A percentile compares a stretch with the other conserved stretches of the same genome.
Conservation (phyloP, 1,140 invertebrate species). For the Drosophila pallidifrons region DNA sequence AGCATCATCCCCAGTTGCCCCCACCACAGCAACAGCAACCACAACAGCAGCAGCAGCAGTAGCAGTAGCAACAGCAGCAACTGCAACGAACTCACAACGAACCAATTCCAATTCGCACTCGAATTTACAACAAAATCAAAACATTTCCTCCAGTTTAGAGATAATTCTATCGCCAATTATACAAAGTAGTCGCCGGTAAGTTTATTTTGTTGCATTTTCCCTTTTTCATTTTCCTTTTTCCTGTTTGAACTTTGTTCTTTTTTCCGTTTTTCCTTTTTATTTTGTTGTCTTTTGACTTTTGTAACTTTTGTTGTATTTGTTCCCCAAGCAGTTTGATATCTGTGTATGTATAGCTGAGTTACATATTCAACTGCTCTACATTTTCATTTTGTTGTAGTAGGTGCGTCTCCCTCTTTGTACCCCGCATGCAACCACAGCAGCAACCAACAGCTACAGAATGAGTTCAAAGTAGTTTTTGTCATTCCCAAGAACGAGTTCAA, state of each 20-base stretch:
- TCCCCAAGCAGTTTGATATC: slow-evolving; percentile 12
- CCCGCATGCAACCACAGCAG: slow-evolving; percentile 55
- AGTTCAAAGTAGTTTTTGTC: slow-evolving; percentile 24
- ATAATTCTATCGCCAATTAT: slow-evolving; percentile 85
- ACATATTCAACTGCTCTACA: slow-evolving; percentile 11
- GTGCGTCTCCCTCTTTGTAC: slow-evolving; percentile 38
- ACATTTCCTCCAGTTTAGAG: slow-evolving; percentile 85
- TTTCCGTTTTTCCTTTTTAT: not conserved
- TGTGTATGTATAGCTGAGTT: slow-evolving; percentile 42
- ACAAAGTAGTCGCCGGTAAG: slow-evolving; percentile 85
- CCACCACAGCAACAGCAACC: slow-evolving; percentile 39
- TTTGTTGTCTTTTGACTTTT: slow-evolving; percentile 8
- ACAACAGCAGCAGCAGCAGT: slow-evolving; percentile 46
- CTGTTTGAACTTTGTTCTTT: slow-evolving; percentile 11
- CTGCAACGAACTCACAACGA: slow-evolving; percentile 51
- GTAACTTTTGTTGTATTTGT: slow-evolving; percentile 18
- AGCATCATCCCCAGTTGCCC: slow-evolving; percentile 44
- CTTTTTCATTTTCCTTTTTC: slow-evolving; percentile 28
- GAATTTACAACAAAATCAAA: slow-evolving; percentile 82
- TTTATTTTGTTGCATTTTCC: slow-evolving; percentile 67
- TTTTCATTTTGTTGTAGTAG: slow-evolving; percentile 21
- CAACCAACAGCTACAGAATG: slow-evolving; percentile 22
- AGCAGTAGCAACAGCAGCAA: slow-evolving; percentile 43
- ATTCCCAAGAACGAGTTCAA: slow-evolving; percentile 4
- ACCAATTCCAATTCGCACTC: slow-evolving; percentile 60